Base-by-base conservation (phyloP, 2,113 vertebrate genomes). In the Rhadina sibilatrix region DNA sequence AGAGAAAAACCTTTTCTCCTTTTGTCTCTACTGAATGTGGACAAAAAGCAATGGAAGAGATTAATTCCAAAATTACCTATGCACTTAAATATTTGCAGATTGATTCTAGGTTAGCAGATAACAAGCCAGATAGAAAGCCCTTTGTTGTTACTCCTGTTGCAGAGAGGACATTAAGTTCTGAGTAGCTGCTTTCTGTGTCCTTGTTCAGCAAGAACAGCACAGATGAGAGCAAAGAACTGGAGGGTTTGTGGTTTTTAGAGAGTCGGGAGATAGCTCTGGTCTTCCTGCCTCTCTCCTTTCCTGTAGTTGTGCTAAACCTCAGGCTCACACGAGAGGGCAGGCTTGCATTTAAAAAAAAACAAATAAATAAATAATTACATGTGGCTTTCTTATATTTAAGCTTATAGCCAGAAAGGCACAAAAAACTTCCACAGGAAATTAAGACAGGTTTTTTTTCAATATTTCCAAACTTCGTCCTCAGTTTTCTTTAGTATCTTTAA, bases 241-340 rank as follows among this genome's bases (percentile, higher is more conserved):
- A 47, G 60, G 10, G 35, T 33, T 81, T 11, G 2, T 15, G 40
- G 31, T 64, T 47, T 76, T 33, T 44, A 19, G 49, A 2, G 35
- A 17, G 57, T 27, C 14, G 11, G 14, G 61, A 49, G n/a, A 16
- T 5, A 49, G 61, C 21, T 24, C 27, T 24, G n/a, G 4, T 76
- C 13, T 44, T 74, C 11, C 0, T 57, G 49, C 6, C 30, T 88
- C 28, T 46, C 44, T 42, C 63, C 18, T 25, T 50, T 25, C 4
- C 22, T 37, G 20, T 22, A n/a, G 35, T 27, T 21, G 2, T 61
- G 90, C 65, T 84, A 68, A 53, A 24, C 89, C 19, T 25, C n/a
- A 31, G 15, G 9, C 66, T 64, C 53, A 40, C 97, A 95, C 97
- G 20, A 98, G 97, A 87, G 97, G 97, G 97, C 96, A 94, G 95